These are phyloP conservation scores for Cotesia typhae DNA, from an alignment of 1,140 invertebrate genomes.

Conservation along the genomic window DNA sequence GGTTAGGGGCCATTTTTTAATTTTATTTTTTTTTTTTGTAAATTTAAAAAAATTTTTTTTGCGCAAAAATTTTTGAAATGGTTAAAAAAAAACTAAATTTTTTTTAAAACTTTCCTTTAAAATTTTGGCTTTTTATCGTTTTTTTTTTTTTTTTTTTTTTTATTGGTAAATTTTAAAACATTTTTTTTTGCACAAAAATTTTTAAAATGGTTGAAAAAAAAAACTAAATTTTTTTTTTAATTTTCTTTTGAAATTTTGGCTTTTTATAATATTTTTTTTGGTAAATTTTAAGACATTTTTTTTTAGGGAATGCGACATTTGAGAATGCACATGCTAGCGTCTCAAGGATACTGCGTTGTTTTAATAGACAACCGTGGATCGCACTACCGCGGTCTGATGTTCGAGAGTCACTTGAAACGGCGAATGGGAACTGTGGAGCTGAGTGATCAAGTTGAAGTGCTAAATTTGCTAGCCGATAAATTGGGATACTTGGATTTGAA, in stretches of 20 bases:
- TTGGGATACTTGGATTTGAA: slow-evolving; percentile 90
- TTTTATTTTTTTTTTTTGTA: neutral
- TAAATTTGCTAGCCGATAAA: slow-evolving; percentile 85
- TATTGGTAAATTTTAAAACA: no score
- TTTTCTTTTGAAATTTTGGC: no score
- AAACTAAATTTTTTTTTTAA: no score
- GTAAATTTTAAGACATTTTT: no score
- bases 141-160: neutral
- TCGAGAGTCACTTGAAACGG: slow-evolving; percentile 89
- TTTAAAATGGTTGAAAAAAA: neutral
- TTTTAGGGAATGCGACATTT: slow-evolving; percentile 83
- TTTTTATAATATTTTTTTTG: no score
- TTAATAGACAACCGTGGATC: slow-evolving; percentile 95
- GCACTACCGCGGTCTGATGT: slow-evolving; percentile 87
- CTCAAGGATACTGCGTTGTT: slow-evolving; percentile 96
- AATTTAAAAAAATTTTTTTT: neutral
- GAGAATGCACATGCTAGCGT: slow-evolving; percentile 92
- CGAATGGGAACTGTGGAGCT: slow-evolving; percentile 96
- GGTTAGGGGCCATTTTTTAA: no score
- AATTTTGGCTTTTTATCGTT: no score
- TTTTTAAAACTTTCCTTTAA: no score
- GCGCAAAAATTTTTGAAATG: neutral
- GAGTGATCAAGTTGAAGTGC: slow-evolving; percentile 94
- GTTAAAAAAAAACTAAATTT: no score
- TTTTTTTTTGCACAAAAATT: neutral